phyloP scores from a whole-genome alignment of 2,888 invertebrate genomes.

The Agriopis leucophaearia region DNA sequence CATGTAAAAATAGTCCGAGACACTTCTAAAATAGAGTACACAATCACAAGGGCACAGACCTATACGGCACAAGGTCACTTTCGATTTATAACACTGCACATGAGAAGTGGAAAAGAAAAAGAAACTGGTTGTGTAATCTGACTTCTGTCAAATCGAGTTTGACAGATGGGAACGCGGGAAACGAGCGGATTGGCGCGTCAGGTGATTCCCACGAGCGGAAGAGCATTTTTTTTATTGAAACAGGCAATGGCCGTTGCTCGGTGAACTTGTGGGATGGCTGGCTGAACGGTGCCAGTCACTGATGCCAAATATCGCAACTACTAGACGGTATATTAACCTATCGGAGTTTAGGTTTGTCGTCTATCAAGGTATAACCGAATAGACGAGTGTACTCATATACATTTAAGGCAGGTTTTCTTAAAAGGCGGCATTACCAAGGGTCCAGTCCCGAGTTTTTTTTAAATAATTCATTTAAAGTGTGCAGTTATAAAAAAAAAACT shows the following conservation, averaged over 20 bases:
- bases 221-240: slow-evolving; percentile 57
- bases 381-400: background rate
- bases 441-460: too few species aligned
- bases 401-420: background rate
- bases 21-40: slow-evolving; percentile 39
- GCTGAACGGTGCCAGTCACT: slow-evolving; percentile 57
- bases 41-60: slow-evolving; percentile 43
- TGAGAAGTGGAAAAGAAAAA: slow-evolving; percentile 23
- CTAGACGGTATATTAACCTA: slow-evolving; percentile 24
- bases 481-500: too few species aligned
- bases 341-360: slow-evolving; percentile 12
- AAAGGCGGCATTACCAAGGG: background rate
- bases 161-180: slow-evolving; percentile 55
- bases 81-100: slow-evolving; percentile 43
- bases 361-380: slow-evolving; percentile 2
- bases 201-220: slow-evolving; percentile 62
- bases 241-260: slow-evolving; percentile 21
- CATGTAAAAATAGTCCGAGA: slow-evolving; percentile 38
- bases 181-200: slow-evolving; percentile 45
- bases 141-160: slow-evolving; percentile 39
- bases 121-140: slow-evolving; percentile 47
- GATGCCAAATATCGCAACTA: slow-evolving; percentile 80
- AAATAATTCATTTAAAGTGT: too few species aligned
- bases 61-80: slow-evolving; percentile 45
- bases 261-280: slow-evolving; percentile 39